These are phyloP conservation scores for Boulengeromyrus knoepffleri DNA, from an alignment of 2,113 vertebrate genomes.

Conservation along the genomic window DNA sequence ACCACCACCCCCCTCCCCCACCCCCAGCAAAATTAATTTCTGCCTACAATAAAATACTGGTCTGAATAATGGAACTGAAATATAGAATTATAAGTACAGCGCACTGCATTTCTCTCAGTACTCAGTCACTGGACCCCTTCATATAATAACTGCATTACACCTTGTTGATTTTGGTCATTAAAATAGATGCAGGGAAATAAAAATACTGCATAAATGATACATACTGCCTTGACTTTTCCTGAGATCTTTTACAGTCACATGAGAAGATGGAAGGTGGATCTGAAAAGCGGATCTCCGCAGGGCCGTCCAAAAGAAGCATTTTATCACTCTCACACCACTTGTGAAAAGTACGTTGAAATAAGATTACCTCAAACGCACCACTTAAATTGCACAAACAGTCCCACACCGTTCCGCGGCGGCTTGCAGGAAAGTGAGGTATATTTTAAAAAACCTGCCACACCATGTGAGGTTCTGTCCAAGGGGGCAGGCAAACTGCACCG, in stretches of 20 bases:
- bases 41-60: not conserved
- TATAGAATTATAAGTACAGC: not conserved
- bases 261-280: not conserved
- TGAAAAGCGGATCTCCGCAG: not conserved
- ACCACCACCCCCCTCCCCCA: not conserved
- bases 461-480: not conserved
- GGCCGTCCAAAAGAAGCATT: not conserved
- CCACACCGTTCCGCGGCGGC: not conserved
- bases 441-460: not conserved
- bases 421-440: not conserved
- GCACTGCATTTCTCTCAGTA: not conserved
- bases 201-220: not conserved
- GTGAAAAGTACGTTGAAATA: not conserved
- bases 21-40: not conserved
- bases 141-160: not conserved
- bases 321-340: not conserved
- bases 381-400: not conserved
- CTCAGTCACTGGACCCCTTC: not conserved
- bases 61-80: not conserved
- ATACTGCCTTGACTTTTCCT: not conserved
- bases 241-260: not conserved
- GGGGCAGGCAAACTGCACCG: not conserved
- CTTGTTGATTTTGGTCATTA: not conserved
- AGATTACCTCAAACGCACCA: not conserved
- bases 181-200: not conserved